Base-by-base conservation (phyloP, 53 echinoderm and acorn worm species). In the Crossaster papposus region DNA sequence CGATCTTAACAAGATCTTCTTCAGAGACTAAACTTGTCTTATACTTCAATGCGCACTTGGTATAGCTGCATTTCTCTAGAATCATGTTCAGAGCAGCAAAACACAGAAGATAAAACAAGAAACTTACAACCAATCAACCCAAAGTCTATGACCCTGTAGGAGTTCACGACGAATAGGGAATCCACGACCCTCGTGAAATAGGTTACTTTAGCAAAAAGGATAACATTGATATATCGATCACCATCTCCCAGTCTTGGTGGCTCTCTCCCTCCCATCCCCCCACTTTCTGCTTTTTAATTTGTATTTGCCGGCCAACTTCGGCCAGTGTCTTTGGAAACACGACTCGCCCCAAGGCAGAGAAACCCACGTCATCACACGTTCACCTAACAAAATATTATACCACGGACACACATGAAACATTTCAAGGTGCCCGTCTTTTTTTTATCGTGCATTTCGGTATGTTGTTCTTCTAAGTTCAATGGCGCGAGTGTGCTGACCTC, bases 301-400 rank as follows among this genome's bases (percentile, higher is more conserved):
- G 76, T 75, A 65, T 76, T 75, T 77, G 52, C 35, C 32, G 87
- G 77, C 87, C 64, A 75, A 55, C 62, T 75, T 84, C 35, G 72
- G 84, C 51, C 84, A 84, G 71, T 53, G 72, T 52, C 70, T 72
- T 87, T 87, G 87, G 87, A 76, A 87, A 87, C 87, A 87, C 87
- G 87, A 87, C 64, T 87, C 17, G 87, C 87, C 87, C 44, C 3
- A 3, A 28, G 37, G 87, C 62, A 36, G 4, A 7, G 50, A 17
- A 22, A 50, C 70, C 29, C 70, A 83, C 83, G 68, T 54, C 81
- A 80, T 7, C 24, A 82, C 24, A 82, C 70, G 64, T 36, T 17
- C 18, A 12, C 24, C 33, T 15, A 58, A 81, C 62, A 31, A 26
- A 65, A 68, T 26, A n/a, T n/a, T n/a, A 68, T 17, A 64, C 44